A percentile compares a stretch with the other conserved stretches of the same genome.
Evolutionary conservation across 2,797 vertebrate species (phyloP).

Genomic region (Hipposideros larvatus): DNA sequence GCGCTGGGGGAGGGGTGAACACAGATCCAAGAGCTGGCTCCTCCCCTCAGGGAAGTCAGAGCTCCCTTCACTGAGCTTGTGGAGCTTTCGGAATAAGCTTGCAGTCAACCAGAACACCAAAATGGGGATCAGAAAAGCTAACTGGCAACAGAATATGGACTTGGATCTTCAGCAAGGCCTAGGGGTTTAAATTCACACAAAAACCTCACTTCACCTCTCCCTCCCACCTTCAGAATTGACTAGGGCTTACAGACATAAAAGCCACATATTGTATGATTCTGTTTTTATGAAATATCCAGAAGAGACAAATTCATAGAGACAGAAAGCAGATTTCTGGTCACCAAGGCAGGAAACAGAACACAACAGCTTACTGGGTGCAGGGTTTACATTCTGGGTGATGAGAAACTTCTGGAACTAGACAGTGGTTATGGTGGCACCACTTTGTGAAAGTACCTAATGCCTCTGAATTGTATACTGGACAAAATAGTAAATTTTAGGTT

Average conservation of each 20-base stretch:
- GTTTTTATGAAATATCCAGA: not conserved
- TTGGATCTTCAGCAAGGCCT: not conserved
- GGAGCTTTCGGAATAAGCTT: not conserved
- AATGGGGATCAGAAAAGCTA: not conserved
- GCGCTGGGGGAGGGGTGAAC: not conserved
- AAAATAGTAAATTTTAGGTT: not conserved
- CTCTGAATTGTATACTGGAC: not conserved
- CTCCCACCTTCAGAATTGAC: not conserved
- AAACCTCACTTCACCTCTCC: no score
- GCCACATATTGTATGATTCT: not conserved
- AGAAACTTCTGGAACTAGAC: not conserved
- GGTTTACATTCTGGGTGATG: not conserved
- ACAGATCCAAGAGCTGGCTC: not conserved
- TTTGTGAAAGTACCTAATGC: fast-evolving
- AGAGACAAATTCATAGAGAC: not conserved
- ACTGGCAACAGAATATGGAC: not conserved
- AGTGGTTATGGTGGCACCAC: not conserved
- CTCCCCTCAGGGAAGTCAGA: not conserved
- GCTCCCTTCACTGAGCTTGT: not conserved
- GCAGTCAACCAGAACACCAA: not conserved
- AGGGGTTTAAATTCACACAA: not conserved
- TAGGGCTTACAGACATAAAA: not conserved
- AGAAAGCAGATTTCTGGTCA: not conserved
- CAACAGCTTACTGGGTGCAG: no score
- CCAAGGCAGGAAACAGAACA: not conserved